Conservation (phyloP, 2,888 invertebrate species). For the Amorpha juglandis region DNA sequence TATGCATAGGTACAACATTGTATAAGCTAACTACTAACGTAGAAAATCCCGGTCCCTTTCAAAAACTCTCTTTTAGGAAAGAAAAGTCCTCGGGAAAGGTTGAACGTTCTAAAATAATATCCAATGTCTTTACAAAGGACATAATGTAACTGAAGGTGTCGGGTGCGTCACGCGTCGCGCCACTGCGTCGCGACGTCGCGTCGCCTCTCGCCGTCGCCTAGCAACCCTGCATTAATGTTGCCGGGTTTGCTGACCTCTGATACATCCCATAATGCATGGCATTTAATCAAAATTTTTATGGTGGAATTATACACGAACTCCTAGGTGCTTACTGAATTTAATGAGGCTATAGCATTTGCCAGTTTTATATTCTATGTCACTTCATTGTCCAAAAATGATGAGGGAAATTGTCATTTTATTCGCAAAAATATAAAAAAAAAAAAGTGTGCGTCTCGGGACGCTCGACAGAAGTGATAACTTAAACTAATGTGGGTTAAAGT, state of each 20-base stretch:
- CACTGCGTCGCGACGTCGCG: constrained; percentile 62
- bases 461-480: too few relatives aligned
- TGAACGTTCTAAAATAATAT: constrained; percentile 5
- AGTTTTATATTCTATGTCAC: background rate
- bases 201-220: constrained; percentile 50
- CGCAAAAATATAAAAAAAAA: too few relatives aligned
- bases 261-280: constrained; percentile 41
- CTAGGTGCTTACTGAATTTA: background rate
- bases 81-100: constrained; percentile 9
- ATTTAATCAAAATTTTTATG: constrained; percentile 21
- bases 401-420: background rate
- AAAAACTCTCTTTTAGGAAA: background rate
- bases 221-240: constrained; percentile 57
- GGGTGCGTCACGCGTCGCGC: constrained; percentile 61
- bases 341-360: background rate
- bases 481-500: too few relatives aligned
- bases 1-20: too few relatives aligned
- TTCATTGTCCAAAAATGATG: background rate
- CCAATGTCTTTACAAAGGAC: constrained; percentile 22
- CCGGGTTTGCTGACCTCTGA: constrained; percentile 59
- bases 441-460: too few relatives aligned
- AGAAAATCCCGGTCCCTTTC: background rate
- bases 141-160: constrained; percentile 38
- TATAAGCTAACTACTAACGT: constrained; percentile 6
- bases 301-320: constrained; percentile 15